phyloP scores from a whole-genome alignment of 2,113 vertebrate genomes.

The Cichladusa arquata region DNA sequence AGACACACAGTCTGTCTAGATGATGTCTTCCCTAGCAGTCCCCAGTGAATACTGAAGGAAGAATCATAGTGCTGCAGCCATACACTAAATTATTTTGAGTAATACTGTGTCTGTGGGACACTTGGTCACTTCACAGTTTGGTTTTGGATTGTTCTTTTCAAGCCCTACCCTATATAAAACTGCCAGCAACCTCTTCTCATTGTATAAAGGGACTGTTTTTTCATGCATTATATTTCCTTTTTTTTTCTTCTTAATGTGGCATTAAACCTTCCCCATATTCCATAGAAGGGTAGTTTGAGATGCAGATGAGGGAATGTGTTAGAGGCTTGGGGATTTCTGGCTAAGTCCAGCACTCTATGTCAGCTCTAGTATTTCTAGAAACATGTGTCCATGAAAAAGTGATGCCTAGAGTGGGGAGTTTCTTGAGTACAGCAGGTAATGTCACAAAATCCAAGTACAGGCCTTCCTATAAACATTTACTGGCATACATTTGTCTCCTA shows the following conservation, averaged over 20 bases:
- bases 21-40: neutral
- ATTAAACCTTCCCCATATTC: neutral
- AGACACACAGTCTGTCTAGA: neutral
- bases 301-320: neutral
- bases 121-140: neutral
- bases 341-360: fast-evolving
- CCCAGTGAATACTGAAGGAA: neutral
- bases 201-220: neutral
- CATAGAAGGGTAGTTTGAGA: neutral
- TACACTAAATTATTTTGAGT: neutral
- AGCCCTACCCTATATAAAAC: neutral
- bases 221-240: neutral
- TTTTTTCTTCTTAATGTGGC: neutral
- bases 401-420: neutral
- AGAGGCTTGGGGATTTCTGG: neutral
- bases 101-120: neutral
- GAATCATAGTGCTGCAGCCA: neutral
- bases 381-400: neutral
- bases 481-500: neutral
- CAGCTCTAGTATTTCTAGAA: neutral
- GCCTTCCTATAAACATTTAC: neutral
- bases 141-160: neutral
- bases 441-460: neutral
- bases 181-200: neutral
- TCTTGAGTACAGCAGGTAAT: neutral